Evolutionary conservation across 1,140 invertebrate genomes (phyloP), one percentile per base, ranked within the genome.

Genomic region (Drosophila triauraria): DNA sequence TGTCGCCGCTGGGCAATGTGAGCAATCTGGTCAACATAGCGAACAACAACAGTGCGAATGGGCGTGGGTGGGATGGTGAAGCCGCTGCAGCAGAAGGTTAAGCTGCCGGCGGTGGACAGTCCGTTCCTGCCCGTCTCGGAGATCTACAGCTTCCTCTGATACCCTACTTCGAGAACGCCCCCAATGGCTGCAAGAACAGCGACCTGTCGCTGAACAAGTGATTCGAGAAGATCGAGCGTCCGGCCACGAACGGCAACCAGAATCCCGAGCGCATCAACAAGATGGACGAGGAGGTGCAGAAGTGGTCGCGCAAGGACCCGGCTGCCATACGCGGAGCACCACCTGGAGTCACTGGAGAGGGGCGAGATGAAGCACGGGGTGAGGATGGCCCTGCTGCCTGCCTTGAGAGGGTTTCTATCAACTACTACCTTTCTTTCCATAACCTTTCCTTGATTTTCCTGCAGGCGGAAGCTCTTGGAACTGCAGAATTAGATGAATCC

Each of bases 131-230:
- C 98, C 3, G 98, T 99, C 8, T 99, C 98, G 8, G 98, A 99
- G 94, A 99, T 99, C 74, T 99, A 99, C 93, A 98, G 98, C 93
- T 99, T 99, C 92, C 99, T 99, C 96, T 99, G 97, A 93, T 97
- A 98, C 98, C 98, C 2, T 99, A 99, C 93, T 99, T 99, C 93
- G 98, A 98, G 94, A 99, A 98, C 10, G 98, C 98, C 4, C 98
- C 98, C 44, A 98, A 97, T 92, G 98, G 98, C 17, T 99, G 98
- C 98, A 99, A 99, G 94, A 99, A 99, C 93, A 99, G 98, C 2
- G 98, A 99, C 94, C 93, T 99, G 51, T 99, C 98, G 71, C 93
- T 99, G 65, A 99, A 99, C 94, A 99, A 99, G 93, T 99, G 98
- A 93, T 99, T 99, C 93, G 98, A 99, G 92, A 99, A 99, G 93